Conservation (phyloP, 2,797 vertebrate species). For the Phalanger gymnotis region DNA sequence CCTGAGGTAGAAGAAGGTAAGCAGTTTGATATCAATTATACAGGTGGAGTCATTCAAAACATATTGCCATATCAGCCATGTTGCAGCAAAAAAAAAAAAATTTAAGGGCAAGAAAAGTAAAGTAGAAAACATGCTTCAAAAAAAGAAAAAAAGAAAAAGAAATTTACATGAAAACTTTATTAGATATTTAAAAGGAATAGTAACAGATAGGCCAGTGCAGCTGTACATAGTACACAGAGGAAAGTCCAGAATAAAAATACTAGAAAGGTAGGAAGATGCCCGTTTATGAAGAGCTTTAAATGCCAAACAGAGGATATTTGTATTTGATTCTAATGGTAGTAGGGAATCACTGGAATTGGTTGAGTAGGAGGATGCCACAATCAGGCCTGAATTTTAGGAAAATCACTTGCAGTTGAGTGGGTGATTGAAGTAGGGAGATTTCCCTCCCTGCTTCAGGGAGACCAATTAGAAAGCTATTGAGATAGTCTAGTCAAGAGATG, state of each 20-base stretch:
- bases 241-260: not conserved
- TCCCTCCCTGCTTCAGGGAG: not conserved
- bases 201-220: not conserved
- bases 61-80: not conserved
- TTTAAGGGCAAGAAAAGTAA: not conserved
- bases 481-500: too few relatives aligned
- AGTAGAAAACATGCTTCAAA: not conserved
- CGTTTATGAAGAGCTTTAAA: not conserved
- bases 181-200: not conserved
- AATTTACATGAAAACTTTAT: not conserved
- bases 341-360: not conserved
- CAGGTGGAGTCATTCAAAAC: not conserved
- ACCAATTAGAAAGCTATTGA: not conserved
- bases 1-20: too few relatives aligned
- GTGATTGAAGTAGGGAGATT: not conserved
- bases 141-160: rapidly evolving
- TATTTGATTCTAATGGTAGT: not conserved
- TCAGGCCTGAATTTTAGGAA: not conserved
- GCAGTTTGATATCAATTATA: not conserved
- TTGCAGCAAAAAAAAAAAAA: not conserved
- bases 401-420: not conserved
- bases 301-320: not conserved
- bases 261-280: not conserved
- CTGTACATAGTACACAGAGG: too few relatives aligned
- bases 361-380: not conserved